Evolutionary conservation across 2,888 invertebrate genomes (phyloP), one percentile per base, ranked within the genome.

Genomic region (Dyspetes luteomarginatus): DNA sequence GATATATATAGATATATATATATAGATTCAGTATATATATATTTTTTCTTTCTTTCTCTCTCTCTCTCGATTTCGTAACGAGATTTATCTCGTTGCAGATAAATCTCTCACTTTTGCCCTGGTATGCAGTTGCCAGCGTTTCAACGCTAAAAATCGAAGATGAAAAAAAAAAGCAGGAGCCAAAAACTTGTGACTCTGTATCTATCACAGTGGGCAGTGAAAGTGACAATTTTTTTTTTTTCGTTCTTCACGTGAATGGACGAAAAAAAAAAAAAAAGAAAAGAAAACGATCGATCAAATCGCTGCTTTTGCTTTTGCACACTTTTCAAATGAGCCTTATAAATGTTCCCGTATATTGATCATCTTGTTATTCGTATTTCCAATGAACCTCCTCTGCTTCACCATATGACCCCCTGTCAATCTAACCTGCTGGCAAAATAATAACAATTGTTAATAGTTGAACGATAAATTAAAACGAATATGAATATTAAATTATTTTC

Each of bases 361-460:
- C 90, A 90, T 90, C 85, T 90, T 89, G 86, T 90, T 90, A 58
- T 90, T 90, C 67, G 90, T 90, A 65, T 90, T 90, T 28, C 90
- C 90, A 81, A 90, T 90, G 76, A 90, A 90, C 84, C 90, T 83
- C 87, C 90, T 90, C 88, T 89, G 90, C 88, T 90, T 90, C 88
- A 90, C 88, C 89, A 89, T 90, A 85, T 89, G 90, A 77, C 90
- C 89, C 58, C 85, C 86, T 83, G 88, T 78, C 87, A 86, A 89
- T 85, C 89, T 86, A 90, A 89, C 86, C 90, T 90, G 84, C 7
- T 81, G 50, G 28, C 72, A 65, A 60, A 79, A 43, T 28, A 77
- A 78, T 30, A 24, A 60, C 26, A 78, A 67, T 43, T 36, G 19
- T 24, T 78, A 64, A 72, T 24, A 36, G n/a, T n/a, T n/a, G n/a